Percentiles rank a stretch among this genome's conserved stretches.
Evolutionary conservation across 2,797 vertebrate genomes (phyloP).

Genomic region (Australoheros facetus): DNA sequence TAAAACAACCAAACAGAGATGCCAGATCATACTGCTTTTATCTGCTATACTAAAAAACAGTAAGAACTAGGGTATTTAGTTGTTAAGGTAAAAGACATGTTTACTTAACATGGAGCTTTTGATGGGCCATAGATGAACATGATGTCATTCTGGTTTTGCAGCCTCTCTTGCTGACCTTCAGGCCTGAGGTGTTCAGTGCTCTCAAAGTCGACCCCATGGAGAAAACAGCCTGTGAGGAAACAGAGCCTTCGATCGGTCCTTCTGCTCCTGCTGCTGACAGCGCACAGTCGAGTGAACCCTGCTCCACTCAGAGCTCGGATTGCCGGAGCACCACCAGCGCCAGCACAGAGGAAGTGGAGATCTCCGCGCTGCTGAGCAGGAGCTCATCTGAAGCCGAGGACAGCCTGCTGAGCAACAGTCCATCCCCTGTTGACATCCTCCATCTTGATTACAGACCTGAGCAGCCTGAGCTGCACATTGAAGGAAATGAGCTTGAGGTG

Average conservation of each 20-base stretch:
- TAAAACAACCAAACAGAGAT: background rate
- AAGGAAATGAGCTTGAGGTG: background rate
- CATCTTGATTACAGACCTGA: background rate
- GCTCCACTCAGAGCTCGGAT: slow-evolving; percentile 50
- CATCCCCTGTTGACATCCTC: background rate
- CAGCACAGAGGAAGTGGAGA: slow-evolving; percentile 59
- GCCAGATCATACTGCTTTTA: background rate
- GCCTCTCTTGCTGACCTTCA: slow-evolving; percentile 71
- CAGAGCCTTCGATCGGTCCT: background rate
- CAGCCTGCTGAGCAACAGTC: slow-evolving; percentile 9
- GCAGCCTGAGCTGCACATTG: background rate
- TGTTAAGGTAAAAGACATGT: background rate
- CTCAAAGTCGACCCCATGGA: slow-evolving; percentile 59
- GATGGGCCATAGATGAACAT: background rate
- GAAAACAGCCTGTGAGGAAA: background rate
- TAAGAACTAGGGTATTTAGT: background rate
- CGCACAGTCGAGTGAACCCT: background rate
- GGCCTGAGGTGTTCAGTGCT: slow-evolving; percentile 74
- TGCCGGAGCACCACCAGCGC: slow-evolving; percentile 36
- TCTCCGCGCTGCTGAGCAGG: slow-evolving; percentile 51
- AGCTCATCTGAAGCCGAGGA: slow-evolving; percentile 44
- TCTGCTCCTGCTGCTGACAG: background rate
- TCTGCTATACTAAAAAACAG: background rate
- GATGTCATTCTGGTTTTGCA: slow-evolving; percentile 36
- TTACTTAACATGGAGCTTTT: background rate